Evolutionary conservation across 2,888 invertebrate species (phyloP).

Genomic region (Perdita meconis): DNA sequence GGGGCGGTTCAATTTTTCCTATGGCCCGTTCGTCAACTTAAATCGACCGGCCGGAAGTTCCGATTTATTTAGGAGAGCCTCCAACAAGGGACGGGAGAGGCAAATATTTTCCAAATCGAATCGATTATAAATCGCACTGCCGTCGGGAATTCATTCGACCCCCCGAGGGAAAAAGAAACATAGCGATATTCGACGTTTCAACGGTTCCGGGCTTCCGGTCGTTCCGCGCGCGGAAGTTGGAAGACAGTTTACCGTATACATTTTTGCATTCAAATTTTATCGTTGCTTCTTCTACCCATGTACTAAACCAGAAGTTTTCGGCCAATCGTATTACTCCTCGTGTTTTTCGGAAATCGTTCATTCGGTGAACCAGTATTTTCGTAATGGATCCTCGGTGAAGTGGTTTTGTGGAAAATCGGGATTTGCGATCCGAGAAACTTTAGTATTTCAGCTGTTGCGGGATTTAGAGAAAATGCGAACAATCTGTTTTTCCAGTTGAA

Average conservation of each 20-base stretch:
- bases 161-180: not conserved
- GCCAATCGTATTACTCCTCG: too few species aligned
- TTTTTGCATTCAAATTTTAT: slow-evolving; percentile 39
- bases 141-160: slow-evolving; percentile 4
- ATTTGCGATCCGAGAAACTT: too few species aligned
- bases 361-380: too few species aligned
- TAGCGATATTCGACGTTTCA: slow-evolving; percentile 12
- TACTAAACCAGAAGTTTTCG: slow-evolving; percentile 10
- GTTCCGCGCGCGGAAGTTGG: slow-evolving; percentile 16
- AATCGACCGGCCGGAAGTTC: not conserved
- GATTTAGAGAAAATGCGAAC: too few species aligned
- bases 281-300: slow-evolving; percentile 17
- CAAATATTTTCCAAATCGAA: slow-evolving; percentile 23
- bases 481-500: too few species aligned
- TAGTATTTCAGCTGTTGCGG: too few species aligned
- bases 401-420: too few species aligned
- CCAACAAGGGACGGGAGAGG: not conserved
- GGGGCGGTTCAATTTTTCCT: slow-evolving; percentile 26
- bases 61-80: slow-evolving; percentile 31
- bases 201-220: slow-evolving; percentile 30
- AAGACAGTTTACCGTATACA: slow-evolving; percentile 44
- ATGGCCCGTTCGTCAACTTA: slow-evolving; percentile 3
- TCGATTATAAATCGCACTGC: slow-evolving; percentile 7
- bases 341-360: too few species aligned
- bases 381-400: too few species aligned